Evolutionary conservation across 2,113 vertebrate genomes (phyloP), one percentile per base, ranked within the genome.

Genomic region (Pelmatolapia mariae): DNA sequence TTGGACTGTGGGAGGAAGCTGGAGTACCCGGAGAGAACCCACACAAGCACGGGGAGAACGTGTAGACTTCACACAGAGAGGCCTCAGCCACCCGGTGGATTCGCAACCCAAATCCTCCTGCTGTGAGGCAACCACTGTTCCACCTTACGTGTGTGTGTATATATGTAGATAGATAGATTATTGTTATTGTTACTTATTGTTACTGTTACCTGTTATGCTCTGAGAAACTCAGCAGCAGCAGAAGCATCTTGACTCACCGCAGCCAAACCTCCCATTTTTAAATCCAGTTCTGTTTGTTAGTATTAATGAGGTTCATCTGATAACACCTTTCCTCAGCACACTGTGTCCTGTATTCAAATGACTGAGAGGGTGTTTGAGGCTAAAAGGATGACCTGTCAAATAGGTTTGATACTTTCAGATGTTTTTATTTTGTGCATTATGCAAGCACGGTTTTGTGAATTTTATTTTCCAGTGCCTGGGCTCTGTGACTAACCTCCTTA

Each of bases 241-340:
- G 31, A 63, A 63, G 89, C 83, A 86, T 89, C 85, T 92, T 80
- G 83, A 89, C 86, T 94, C 91, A 24, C 84, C 93, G 82, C 63
- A 86, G 56, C 36, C 66, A 6, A 47, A 26, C 89, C 79, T 68
- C 61, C 78, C 73, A 87, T 84, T 89, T 89, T 66, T 2, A 29
- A 80, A 50, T 93, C 85, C 81, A 54, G 54, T 50, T 86, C 81
- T 86, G 81, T 84, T 88, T 86, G 76, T 89, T 54, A 26, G 38
- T 57, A 80, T 81, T 18, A 8, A 15, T 40, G 29, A 36, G 4
- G 47, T 61, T 80, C 85, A 84, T 88, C 73, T 33, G 22, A 22
- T 12, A 36, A 80, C 47, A 59, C 90, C 63, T 85, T 84, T 56
- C 12, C 76, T 43, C 79, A 16, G 52, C 50, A 3, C 73, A 78